Evolutionary conservation across 2,888 invertebrate species (phyloP).

Genomic region (Allygus modestus): DNA sequence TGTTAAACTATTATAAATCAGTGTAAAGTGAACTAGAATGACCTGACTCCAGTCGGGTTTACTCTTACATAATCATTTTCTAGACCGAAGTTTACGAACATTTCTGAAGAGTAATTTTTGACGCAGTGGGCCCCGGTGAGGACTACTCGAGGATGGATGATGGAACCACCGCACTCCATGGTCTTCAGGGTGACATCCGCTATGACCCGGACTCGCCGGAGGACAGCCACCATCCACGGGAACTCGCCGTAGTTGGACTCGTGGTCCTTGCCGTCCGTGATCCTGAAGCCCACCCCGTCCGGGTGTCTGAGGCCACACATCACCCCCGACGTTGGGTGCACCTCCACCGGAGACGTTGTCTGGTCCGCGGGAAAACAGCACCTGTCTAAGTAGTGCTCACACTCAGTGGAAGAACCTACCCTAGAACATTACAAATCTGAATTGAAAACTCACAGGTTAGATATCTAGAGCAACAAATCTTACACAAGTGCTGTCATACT

Average conservation of each 20-base stretch:
- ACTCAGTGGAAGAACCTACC: too few species aligned
- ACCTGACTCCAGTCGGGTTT: too few species aligned
- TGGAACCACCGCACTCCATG: slow-evolving; percentile 88
- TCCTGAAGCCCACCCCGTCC: slow-evolving; percentile 73
- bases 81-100: too few species aligned
- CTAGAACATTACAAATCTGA: too few species aligned
- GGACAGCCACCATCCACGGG: slow-evolving; percentile 87
- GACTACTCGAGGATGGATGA: slow-evolving; percentile 86
- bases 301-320: neutral
- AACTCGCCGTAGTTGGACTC: slow-evolving; percentile 89
- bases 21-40: too few species aligned
- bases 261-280: slow-evolving; percentile 78
- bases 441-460: too few species aligned
- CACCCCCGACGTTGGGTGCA: neutral
- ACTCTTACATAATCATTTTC: too few species aligned
- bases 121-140: slow-evolving; percentile 91
- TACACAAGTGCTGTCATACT: too few species aligned
- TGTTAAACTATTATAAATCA: too few species aligned
- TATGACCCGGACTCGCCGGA: slow-evolving; percentile 78
- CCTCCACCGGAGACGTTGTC: too few species aligned
- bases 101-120: too few species aligned
- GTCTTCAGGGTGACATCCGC: slow-evolving; percentile 77
- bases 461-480: too few species aligned
- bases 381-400: slow-evolving; percentile 42
- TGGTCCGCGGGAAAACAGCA: slow-evolving; percentile 14